A percentile compares a stretch with the other conserved stretches of the same genome.
These are phyloP conservation scores for Amazona vittata DNA, from an alignment of 2,113 vertebrate species.

Conservation along the genomic window DNA sequence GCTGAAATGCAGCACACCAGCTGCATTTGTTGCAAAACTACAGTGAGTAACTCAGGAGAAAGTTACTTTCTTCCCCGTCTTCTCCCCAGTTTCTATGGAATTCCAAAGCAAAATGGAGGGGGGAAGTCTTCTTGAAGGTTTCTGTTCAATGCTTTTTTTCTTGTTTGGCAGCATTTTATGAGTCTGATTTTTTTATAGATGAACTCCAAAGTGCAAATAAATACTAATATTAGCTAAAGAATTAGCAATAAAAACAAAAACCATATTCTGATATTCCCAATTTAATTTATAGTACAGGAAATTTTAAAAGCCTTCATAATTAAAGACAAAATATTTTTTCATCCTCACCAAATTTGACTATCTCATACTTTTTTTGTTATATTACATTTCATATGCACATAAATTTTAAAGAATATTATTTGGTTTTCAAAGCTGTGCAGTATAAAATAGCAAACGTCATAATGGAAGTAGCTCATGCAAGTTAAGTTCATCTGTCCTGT, in stretches of 20 bases:
- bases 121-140: background rate
- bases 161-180: background rate
- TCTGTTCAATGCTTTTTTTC: background rate
- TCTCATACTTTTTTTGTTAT: background rate
- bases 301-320: background rate
- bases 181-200: background rate
- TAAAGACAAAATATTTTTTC: background rate
- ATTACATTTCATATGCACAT: background rate
- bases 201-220: rapidly evolving
- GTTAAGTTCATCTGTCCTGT: background rate
- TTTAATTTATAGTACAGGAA: background rate
- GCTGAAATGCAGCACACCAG: background rate
- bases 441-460: background rate
- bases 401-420: background rate
- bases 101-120: background rate
- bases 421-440: background rate
- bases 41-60: background rate
- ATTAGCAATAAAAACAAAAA: background rate
- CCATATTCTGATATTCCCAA: background rate
- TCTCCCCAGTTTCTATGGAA: background rate
- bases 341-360: background rate
- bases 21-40: background rate
- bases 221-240: background rate
- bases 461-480: background rate
- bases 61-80: background rate